A percentile compares a stretch with the other conserved stretches of the same genome.
phyloP scores from a whole-genome alignment of 2,797 vertebrate species.

The Pseudochaenichthys georgianus region DNA sequence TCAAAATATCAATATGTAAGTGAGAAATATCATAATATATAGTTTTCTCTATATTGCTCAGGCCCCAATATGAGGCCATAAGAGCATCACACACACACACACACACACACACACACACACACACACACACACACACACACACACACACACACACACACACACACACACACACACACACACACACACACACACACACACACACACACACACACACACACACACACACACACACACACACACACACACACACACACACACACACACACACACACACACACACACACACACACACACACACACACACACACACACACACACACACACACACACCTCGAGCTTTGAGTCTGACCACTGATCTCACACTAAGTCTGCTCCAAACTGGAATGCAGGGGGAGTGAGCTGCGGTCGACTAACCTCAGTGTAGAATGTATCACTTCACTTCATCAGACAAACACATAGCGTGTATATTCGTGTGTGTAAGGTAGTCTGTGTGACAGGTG shows the following conservation, averaged over 20 bases:
- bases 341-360: slow-evolving; percentile 21
- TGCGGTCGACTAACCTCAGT: slow-evolving; percentile 15
- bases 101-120: too few relatives aligned
- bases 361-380: slow-evolving; percentile 18
- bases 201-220: too few relatives aligned
- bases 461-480: slow-evolving; percentile 20
- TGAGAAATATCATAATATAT: too few relatives aligned
- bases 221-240: too few relatives aligned
- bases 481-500: slow-evolving; percentile 44
- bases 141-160: too few relatives aligned
- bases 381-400: slow-evolving; percentile 36
- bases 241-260: too few relatives aligned
- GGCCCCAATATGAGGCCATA: neutral
- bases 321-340: neutral
- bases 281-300: neutral
- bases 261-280: neutral
- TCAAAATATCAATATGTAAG: too few relatives aligned
- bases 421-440: slow-evolving; percentile 38
- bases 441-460: slow-evolving; percentile 37
- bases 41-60: too few relatives aligned
- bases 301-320: slow-evolving; percentile 1
- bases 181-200: neutral
- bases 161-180: neutral
- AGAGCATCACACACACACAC: neutral
- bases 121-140: too few relatives aligned